Base-by-base conservation (phyloP, 37 sponge, comb jelly and placozoan species). In the Mnemiopsis leidyi region DNA sequence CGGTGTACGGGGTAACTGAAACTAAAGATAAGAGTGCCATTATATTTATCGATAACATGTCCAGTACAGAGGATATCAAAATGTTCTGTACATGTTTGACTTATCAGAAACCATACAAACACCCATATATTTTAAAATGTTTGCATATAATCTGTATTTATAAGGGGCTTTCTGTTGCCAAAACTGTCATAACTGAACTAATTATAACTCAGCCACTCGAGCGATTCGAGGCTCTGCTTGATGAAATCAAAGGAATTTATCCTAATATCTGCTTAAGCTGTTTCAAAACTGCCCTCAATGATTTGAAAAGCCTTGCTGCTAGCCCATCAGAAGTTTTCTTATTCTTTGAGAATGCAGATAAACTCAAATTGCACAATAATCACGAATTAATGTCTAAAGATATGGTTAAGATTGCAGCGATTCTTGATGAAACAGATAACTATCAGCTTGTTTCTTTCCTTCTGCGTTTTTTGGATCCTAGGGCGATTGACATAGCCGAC, bases 41-140 rank as follows among this genome's bases (percentile, higher is more conserved):
- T 85, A 9, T 39, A 5, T 85, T 85, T 29, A 85, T 85, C 25
- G 90, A 85, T 1, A 85, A 85, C 26, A 85, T 85, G 90, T 85
- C 90, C 9, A 40, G 61, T 18, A 28, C 61, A n/a, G 90, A 85
- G 26, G 90, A 85, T 23, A 85, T 85, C 39, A 85, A 85, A 3
- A 85, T 85, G 90, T 85, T 85, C 24, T 85, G 90, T 85, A 85
- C 2, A 85, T 85, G 90, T 37, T 37, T 85, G 21, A 13, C 40
- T 40, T 36, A 35, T 25, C 90, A 40, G 25, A 23, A 5, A 23
- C 61, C 90, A 38, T 26, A 85, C 29, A 85, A 38, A 18, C 90
- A 85, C 23, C 90, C 90, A 3, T 85, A 23, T 33, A 39, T 85
- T 40, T 40, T 85, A 29, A 85, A 85, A 26, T 85, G 90, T 85